Base-by-base conservation (phyloP, 64 coral and sea anemone species). In the Acropora yongei region DNA sequence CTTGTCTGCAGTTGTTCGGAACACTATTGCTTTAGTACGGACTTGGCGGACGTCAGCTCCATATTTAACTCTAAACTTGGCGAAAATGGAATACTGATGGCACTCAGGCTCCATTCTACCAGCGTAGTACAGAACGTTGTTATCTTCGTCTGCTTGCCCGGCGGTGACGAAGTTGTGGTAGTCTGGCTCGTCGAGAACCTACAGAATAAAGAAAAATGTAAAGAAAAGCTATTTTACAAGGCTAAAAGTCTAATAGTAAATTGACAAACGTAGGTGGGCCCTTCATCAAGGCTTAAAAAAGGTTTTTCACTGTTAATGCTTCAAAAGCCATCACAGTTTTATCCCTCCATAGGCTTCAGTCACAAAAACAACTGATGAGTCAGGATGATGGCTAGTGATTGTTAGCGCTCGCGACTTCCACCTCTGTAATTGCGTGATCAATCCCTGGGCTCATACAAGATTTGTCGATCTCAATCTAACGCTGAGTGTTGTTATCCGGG, bases 101-200 rank as follows among this genome's bases (percentile, higher is more conserved):
- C 20, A 89, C 30, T 41, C 43, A 0, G 87, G 87, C 51, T 14
- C 53, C 74, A 89, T 79, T 41, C 87, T 74, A 77, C 87, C 87
- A 41, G 87, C 87, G 48, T 89, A 89, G n/a, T 89, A 89, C 53
- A 89, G 41, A 53, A 89, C 49, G 8, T 89, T 13, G 20, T 45
- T 11, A 55, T 67, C 30, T 46, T 78, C 47, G 87, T 89, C 87
- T 9, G 19, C 18, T 78, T 89, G 10, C 19, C 48, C 75, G 51
- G 87, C 19, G 19, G 87, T 89, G 39, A 78, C 87, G 74, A 89
- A 89, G 57, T 78, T 89, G 73, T 89, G 87, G 45, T 77, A 17
- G 44, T 89, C 87, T 44, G 41, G 12, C 8, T 78, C 75, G 75
- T 89, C 87, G 41, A 46, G 63, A 63, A 89, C 30, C 87, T 89